Conservation (phyloP, 2,888 invertebrate genomes). For the Ischnus inquisitorius region DNA sequence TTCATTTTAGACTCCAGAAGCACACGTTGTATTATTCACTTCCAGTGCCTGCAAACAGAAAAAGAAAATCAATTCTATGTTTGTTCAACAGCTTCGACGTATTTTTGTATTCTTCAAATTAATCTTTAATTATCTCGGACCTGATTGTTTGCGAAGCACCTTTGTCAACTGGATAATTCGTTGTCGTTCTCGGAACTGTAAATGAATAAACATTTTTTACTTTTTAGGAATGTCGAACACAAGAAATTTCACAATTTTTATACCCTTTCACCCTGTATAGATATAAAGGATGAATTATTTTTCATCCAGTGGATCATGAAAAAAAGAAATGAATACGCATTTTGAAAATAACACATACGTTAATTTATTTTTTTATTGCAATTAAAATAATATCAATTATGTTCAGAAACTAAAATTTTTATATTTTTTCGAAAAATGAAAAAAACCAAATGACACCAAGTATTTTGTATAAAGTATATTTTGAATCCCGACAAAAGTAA, state of each 20-base stretch:
- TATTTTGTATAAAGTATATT: no score
- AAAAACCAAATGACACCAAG: not conserved
- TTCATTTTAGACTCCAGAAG: not conserved
- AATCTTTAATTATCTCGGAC: slow-evolving; percentile 36
- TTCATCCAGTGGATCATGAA: no score
- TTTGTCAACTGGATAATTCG: slow-evolving; percentile 45
- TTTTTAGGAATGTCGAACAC: not conserved
- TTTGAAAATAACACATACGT: no score
- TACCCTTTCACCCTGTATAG: no score
- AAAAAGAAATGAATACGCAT: no score
- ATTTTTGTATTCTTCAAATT: not conserved
- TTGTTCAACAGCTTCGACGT: not conserved
- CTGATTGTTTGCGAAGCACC: slow-evolving; percentile 57
- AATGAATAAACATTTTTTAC: slow-evolving; percentile 10
- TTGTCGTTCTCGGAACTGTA: slow-evolving; percentile 59
- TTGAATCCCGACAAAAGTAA: no score
- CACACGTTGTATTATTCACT: slow-evolving; percentile 39
- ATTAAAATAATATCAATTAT: no score
- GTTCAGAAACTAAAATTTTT: not conserved
- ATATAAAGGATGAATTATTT: no score
- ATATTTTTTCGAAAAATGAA: not conserved
- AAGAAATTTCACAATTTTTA: not conserved
- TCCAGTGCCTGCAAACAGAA: slow-evolving; percentile 67
- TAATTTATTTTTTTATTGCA: no score
- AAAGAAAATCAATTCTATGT: not conserved